phyloP scores from a whole-genome alignment of 1,140 invertebrate species.

The Nasonia giraulti region DNA sequence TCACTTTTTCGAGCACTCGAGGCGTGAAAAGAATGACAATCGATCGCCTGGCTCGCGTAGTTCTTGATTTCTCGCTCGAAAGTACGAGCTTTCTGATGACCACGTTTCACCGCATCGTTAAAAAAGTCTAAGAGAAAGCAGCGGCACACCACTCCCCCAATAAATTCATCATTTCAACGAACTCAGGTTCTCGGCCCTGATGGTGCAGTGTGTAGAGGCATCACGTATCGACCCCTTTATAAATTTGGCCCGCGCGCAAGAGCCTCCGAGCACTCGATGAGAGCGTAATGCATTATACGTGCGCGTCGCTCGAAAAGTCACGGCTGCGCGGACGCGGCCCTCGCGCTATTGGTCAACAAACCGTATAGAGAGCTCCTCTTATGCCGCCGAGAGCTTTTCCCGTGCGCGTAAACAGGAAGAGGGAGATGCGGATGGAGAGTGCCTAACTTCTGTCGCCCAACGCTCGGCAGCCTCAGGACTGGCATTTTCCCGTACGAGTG shows the following conservation, averaged over 20 bases:
- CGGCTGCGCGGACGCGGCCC: not conserved
- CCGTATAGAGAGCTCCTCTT: not conserved
- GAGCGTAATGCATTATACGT: constrained; percentile 15
- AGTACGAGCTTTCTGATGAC: no score
- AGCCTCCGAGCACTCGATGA: not conserved
- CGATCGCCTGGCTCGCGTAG: no score
- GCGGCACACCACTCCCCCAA: no score
- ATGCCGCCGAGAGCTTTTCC: not conserved
- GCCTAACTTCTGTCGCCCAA: no score
- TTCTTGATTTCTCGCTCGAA: no score
- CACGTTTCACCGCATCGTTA: no score
- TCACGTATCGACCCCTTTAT: not conserved
- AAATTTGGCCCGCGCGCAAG: constrained; percentile 4
- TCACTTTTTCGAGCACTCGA: no score
- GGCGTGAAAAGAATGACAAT: no score
- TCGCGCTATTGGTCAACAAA: constrained; percentile 12
- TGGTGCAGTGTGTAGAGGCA: no score
- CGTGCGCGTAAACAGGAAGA: not conserved
- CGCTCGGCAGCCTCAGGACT: not conserved
- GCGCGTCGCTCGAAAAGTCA: not conserved
- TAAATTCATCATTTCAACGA: no score
- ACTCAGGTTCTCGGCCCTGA: no score
- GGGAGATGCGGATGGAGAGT: not conserved
- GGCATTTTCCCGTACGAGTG: not conserved
- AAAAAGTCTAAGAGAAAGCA: no score